Evolutionary conservation across 2,888 invertebrate species (phyloP).

Genomic region (Exephanes ischioxanthus): DNA sequence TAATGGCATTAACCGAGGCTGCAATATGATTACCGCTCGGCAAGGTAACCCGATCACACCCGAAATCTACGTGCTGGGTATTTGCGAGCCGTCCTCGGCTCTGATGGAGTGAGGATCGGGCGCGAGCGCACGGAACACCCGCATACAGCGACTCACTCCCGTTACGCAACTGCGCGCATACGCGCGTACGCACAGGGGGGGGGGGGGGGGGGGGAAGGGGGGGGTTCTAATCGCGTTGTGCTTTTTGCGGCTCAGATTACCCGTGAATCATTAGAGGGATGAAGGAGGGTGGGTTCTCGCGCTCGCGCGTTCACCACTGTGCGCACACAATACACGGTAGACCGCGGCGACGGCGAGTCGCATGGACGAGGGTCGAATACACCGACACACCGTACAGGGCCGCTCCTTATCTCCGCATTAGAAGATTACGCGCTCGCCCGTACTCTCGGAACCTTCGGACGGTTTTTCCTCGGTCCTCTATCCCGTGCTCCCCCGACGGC

Average conservation of each 20-base stretch:
- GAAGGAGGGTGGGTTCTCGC: constrained; percentile 40
- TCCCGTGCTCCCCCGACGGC: constrained; percentile 14
- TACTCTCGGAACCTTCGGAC: constrained; percentile 57
- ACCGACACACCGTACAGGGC: constrained; percentile 62
- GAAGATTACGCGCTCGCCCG: constrained; percentile 77
- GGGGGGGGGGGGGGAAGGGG: background rate
- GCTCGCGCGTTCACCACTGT: constrained; percentile 39
- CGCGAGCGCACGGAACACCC: constrained; percentile 2
- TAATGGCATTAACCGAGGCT: constrained; percentile 84
- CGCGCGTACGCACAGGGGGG: constrained; percentile 43
- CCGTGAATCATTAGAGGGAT: constrained; percentile 81
- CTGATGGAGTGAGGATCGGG: constrained; percentile 42
- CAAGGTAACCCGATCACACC: constrained; percentile 84
- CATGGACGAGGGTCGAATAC: constrained; percentile 21
- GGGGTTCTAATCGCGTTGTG: constrained; percentile 82
- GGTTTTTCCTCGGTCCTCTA: constrained; percentile 46
- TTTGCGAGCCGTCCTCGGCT: constrained; percentile 55
- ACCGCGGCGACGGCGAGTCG: background rate
- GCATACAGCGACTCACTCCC: constrained; percentile 8
- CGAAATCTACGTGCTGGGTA: constrained; percentile 80
- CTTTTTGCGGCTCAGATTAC: constrained; percentile 85
- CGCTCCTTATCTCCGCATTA: constrained; percentile 83
- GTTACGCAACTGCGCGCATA: constrained; percentile 60
- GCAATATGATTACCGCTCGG: constrained; percentile 84
- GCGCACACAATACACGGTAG: constrained; percentile 3